A percentile compares a stretch with the other conserved stretches of the same genome.
These are phyloP conservation scores for Lacerta agilis DNA, from an alignment of 2,797 vertebrate genomes.

Conservation along the genomic window DNA sequence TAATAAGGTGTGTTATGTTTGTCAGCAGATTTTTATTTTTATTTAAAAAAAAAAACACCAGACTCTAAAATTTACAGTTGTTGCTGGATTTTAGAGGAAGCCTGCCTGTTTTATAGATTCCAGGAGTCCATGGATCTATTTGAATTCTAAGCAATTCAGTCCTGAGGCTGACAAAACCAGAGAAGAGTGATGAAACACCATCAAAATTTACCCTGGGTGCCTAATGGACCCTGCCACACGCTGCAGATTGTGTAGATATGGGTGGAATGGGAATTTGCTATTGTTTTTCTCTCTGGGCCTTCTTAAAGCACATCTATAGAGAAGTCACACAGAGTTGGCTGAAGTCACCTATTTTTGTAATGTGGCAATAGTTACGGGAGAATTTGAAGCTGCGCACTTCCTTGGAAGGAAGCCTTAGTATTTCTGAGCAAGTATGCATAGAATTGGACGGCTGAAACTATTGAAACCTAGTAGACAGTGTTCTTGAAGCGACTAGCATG, in stretches of 20 bases:
- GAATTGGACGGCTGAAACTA: neutral
- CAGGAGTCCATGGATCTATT: neutral
- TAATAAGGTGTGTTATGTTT: conserved; percentile 54
- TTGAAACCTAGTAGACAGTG: neutral
- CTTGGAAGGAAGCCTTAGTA: neutral
- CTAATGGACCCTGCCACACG: neutral
- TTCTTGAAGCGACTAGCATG: too few species aligned
- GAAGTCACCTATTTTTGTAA: neutral
- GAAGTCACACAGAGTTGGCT: neutral
- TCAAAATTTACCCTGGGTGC: neutral
- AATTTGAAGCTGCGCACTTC: neutral
- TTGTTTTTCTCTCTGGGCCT: neutral
- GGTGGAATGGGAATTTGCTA: neutral
- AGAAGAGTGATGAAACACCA: neutral
- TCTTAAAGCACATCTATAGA: neutral
- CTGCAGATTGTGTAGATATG: neutral
- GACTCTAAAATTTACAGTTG: neutral
- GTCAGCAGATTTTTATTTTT: conserved; percentile 17
- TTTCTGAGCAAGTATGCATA: neutral
- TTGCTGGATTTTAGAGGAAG: conserved; percentile 6
- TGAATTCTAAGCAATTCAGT: neutral
- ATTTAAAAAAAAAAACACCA: neutral
- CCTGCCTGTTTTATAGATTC: neutral
- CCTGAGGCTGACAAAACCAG: neutral
- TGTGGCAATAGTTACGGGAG: neutral